Conservation (phyloP, 2,888 invertebrate species). For the Pristionchus mayeri region DNA sequence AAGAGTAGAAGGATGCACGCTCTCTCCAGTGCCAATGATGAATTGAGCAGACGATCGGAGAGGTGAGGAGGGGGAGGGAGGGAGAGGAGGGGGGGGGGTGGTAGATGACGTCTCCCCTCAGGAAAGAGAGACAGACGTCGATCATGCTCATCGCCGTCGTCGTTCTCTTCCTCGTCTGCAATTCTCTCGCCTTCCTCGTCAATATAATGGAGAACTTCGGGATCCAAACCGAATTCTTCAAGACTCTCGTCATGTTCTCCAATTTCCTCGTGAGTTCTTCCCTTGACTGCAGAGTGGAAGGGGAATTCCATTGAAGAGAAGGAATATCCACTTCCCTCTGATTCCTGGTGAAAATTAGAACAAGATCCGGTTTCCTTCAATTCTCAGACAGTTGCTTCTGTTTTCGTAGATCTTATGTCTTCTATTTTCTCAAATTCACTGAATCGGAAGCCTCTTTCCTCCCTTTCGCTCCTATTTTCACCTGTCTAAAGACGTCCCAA, state of each 20-base stretch:
- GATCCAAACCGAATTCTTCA: constrained; percentile 57
- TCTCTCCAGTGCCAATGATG: constrained; percentile 21
- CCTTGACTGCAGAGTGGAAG: too few species aligned
- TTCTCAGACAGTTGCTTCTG: background rate
- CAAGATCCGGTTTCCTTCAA: background rate
- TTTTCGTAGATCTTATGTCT: background rate
- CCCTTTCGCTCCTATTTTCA: background rate
- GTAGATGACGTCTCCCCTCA: background rate
- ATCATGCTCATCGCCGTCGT: constrained; percentile 73
- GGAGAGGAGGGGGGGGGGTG: background rate
- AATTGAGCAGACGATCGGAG: constrained; percentile 36
- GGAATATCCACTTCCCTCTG: too few species aligned
- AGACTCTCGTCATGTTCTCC: constrained; percentile 66
- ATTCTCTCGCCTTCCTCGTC: constrained; percentile 70
- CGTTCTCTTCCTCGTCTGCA: constrained; percentile 69
- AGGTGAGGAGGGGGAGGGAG: constrained; percentile 39
- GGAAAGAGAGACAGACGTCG: constrained; percentile 69
- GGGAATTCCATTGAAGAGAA: too few species aligned
- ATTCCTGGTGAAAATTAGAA: constrained; percentile 10
- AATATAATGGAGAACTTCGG: constrained; percentile 73
- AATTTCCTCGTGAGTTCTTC: constrained; percentile 65
- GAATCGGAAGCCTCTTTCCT: background rate
- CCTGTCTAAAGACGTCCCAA: background rate
- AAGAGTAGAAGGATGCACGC: constrained; percentile 61
- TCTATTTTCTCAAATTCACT: background rate